phyloP scores from a whole-genome alignment of 2,797 vertebrate genomes.

The Necrosyrtes monachus region DNA sequence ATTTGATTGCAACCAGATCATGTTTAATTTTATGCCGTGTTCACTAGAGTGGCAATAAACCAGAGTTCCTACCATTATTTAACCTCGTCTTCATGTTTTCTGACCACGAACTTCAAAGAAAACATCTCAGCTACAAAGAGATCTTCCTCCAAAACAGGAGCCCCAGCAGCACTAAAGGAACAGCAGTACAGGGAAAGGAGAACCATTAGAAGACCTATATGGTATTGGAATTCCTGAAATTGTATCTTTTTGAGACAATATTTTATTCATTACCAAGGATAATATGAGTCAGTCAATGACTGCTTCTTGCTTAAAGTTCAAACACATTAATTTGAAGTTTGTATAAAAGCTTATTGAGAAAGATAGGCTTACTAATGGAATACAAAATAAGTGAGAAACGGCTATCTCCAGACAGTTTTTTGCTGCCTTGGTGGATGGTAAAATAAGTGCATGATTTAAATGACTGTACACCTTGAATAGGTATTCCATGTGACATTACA shows the following conservation, averaged over 20 bases:
- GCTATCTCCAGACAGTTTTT: neutral
- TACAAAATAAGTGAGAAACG: neutral
- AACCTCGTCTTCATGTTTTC: neutral
- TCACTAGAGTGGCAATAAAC: neutral
- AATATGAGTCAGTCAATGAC: neutral
- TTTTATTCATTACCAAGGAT: neutral
- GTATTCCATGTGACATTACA: neutral
- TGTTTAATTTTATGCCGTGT: neutral
- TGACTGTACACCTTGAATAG: neutral
- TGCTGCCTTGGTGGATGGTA: neutral
- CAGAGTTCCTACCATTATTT: neutral
- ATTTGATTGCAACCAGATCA: neutral
- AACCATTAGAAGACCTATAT: neutral
- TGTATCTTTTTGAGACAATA: neutral
- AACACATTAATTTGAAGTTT: constrained; percentile 34
- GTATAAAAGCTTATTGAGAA: constrained; percentile 6
- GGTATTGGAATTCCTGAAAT: neutral
- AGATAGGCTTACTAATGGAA: constrained; percentile 10
- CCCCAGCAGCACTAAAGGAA: neutral
- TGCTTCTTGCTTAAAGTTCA: neutral
- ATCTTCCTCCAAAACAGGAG: neutral
- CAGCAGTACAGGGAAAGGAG: neutral
- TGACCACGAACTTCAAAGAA: neutral
- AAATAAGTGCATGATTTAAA: neutral
- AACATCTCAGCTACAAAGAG: neutral